These are phyloP conservation scores for Cirrhinus molitorella DNA, from an alignment of 2,797 vertebrate genomes.

Conservation along the genomic window DNA sequence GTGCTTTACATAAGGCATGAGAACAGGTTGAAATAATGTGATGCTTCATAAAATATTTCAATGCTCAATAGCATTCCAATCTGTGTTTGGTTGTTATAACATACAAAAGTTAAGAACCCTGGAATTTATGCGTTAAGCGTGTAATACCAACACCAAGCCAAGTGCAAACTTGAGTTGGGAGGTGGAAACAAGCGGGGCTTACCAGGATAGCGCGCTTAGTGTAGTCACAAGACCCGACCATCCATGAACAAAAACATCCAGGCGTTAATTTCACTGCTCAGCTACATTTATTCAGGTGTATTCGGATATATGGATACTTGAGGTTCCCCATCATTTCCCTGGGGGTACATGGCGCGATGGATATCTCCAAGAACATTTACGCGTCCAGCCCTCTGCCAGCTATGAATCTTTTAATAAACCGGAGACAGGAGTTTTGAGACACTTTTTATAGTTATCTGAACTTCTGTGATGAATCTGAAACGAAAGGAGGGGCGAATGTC, in stretches of 20 bases:
- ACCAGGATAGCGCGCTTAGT: conserved; percentile 67
- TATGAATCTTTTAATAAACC: conserved; percentile 7
- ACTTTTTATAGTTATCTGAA: conserved; percentile 35
- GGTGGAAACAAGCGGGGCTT: conserved; percentile 53
- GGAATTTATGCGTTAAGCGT: conserved; percentile 18
- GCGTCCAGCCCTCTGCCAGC: conserved; percentile 8
- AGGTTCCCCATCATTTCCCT: conserved; percentile 1
- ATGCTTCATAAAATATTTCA: neutral
- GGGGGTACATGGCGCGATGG: conserved; percentile 44
- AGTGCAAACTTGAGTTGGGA: conserved; percentile 24
- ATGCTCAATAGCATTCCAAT: neutral
- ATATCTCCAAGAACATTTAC: conserved; percentile 17
- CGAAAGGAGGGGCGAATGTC: conserved; percentile 80
- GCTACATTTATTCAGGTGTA: conserved; percentile 58
- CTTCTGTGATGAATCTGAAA: conserved; percentile 68
- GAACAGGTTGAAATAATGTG: neutral
- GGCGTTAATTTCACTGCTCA: conserved; percentile 63
- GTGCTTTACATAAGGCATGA: neutral
- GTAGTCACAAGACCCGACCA: conserved; percentile 78
- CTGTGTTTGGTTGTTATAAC: neutral
- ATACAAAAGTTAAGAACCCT: conserved; percentile 5
- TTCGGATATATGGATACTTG: neutral
- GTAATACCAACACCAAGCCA: conserved; percentile 26
- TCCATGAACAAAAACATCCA: conserved; percentile 71
- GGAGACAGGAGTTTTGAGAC: conserved; percentile 39